Percentiles rank a stretch among this genome's conserved stretches.
Conservation (phyloP, 2,888 invertebrate genomes). For the Lithophane leautieri region DNA sequence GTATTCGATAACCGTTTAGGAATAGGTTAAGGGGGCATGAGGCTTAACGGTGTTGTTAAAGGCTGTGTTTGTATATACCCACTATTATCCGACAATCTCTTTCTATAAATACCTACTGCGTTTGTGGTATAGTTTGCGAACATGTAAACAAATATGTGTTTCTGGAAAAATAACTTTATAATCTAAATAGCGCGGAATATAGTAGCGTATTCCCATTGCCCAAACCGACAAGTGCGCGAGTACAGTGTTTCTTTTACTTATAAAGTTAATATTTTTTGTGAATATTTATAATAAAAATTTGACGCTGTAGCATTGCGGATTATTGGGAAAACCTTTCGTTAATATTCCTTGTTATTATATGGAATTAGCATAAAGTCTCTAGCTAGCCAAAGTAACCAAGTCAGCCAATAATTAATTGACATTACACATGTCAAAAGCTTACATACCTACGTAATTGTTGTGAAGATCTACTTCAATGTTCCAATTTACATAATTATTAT, state of each 20-base stretch:
- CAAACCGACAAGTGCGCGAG: too few relatives aligned
- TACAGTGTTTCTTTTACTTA: too few relatives aligned
- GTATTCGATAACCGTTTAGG: conserved; percentile 52
- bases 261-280: too few relatives aligned
- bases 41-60: not conserved
- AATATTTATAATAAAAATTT: too few relatives aligned
- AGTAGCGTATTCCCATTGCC: too few relatives aligned
- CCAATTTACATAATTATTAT: not conserved
- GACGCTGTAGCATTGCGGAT: too few relatives aligned
- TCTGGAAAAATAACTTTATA: not conserved
- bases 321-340: too few relatives aligned
- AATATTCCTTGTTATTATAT: too few relatives aligned
- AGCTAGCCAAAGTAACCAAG: not conserved
- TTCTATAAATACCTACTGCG: not conserved
- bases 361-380: not conserved
- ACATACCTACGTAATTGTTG: not conserved
- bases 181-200: too few relatives aligned
- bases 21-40: not conserved
- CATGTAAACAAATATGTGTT: not conserved
- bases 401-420: not conserved
- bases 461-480: not conserved
- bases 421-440: not conserved
- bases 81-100: not conserved
- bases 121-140: not conserved
- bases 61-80: not conserved